Percentiles rank a stretch among this genome's conserved stretches.
Evolutionary conservation across 2,888 invertebrate species (phyloP).

Genomic region (Panopea generosa): DNA sequence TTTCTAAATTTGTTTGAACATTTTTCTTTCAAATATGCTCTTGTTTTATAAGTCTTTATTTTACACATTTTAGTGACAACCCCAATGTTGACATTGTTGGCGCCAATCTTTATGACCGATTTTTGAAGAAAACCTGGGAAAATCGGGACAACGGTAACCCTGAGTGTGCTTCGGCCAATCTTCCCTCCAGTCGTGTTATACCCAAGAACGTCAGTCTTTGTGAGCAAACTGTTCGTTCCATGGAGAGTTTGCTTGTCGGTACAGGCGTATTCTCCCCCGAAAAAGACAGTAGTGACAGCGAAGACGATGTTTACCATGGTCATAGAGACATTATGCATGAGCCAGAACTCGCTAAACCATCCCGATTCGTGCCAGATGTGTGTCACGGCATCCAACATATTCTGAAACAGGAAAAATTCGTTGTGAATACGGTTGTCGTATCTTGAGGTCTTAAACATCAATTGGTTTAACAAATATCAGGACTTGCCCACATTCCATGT

Average conservation of each 20-base stretch:
- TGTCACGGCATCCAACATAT: constrained; percentile 80
- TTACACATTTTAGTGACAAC: constrained; percentile 83
- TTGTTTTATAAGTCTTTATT: too few species aligned
- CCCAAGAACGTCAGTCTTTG: constrained; percentile 75
- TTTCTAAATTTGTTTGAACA: too few species aligned
- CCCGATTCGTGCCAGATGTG: constrained; percentile 78
- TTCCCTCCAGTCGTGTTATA: constrained; percentile 79
- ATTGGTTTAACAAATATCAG: too few species aligned
- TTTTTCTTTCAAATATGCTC: too few species aligned
- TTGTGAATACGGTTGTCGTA: too few species aligned
- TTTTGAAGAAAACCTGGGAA: constrained; percentile 57
- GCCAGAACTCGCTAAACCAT: constrained; percentile 79
- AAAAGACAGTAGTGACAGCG: constrained; percentile 54
- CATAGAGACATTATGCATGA: constrained; percentile 82
- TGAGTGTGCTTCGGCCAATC: constrained; percentile 27
- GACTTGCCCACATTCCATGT: too few species aligned
- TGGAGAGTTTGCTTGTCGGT: constrained; percentile 82
- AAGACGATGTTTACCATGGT: constrained; percentile 77
- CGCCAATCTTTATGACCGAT: constrained; percentile 84
- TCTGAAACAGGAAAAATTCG: constrained; percentile 75
- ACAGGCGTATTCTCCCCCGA: constrained; percentile 83
- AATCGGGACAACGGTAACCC: constrained; percentile 61
- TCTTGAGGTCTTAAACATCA: too few species aligned
- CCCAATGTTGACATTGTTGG: constrained; percentile 84
- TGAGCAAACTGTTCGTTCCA: constrained; percentile 79